These are phyloP conservation scores for Zaprionus bogoriensis DNA, from an alignment of 2,888 invertebrate species.

Conservation along the genomic window DNA sequence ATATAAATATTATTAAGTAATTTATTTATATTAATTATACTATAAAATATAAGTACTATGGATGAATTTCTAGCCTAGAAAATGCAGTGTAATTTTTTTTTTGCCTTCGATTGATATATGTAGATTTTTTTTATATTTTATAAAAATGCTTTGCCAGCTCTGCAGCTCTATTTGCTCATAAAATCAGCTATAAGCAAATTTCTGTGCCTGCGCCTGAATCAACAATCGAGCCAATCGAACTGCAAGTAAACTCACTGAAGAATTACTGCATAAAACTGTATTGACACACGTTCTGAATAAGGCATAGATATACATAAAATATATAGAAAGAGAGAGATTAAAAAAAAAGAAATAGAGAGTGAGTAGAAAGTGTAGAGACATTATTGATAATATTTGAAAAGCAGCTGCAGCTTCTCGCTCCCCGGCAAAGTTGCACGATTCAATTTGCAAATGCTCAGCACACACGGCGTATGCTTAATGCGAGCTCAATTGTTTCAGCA, in stretches of 20 bases:
- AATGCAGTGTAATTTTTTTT: too few species aligned
- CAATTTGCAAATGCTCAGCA: conserved; percentile 11
- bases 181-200: too few species aligned
- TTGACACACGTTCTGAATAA: background rate
- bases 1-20: too few species aligned
- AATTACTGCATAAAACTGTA: background rate
- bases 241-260: background rate
- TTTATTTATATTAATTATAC: too few species aligned
- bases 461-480: conserved; percentile 42
- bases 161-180: too few species aligned
- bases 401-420: conserved; percentile 3
- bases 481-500: background rate
- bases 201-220: background rate
- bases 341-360: background rate
- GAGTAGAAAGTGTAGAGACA: background rate
- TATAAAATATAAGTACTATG: too few species aligned
- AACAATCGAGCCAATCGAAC: background rate
- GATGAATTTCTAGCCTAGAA: too few species aligned
- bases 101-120: too few species aligned
- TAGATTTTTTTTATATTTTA: too few species aligned
- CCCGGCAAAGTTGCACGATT: conserved; percentile 15
- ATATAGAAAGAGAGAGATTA: background rate
- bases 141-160: too few species aligned
- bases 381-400: conserved; percentile 22
- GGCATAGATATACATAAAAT: too few species aligned